Base-by-base conservation (phyloP, 2,113 vertebrate species). In the Dasyurus viverrinus region DNA sequence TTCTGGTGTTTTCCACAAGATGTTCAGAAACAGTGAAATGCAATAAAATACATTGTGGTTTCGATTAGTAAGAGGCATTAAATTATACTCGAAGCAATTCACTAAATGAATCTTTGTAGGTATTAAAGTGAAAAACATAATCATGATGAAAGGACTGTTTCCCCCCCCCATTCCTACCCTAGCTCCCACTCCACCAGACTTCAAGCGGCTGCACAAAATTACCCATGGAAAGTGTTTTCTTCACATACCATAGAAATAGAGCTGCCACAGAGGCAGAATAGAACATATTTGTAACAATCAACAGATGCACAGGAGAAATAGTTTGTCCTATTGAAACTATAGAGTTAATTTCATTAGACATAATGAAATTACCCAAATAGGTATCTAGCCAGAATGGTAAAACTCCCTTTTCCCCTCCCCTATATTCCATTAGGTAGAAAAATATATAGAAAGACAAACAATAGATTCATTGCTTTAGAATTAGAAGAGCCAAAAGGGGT, bases 31-130 rank as follows among this genome's bases (percentile, higher is more conserved):
- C n/a, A 25, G 46, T 91, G 57, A 54, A 42, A 90, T 57, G 50
- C 68, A 97, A 95, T 93, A 97, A 96, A 94, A 53, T 25, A 96
- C 50, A 90, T n/a, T 92, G 50, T 25, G 95, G 84, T 89, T 93
- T 97, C 89, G 4, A 55, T 94, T 97, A 95, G 94, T 30, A 95
- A 27, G 16, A 91, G 89, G 30, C 30, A 93, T 46, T 92, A 95
- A 94, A 95, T 95, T 92, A 93, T 53, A 93, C 93, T 89, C 91
- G 50, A 96, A 94, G 76, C 91, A 97, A 93, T 27, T 96, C 68
- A 89, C 36, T 27, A 90, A 91, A 84, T 30, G 30, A 84, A 68
- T 95, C 50, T 94, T 91, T 14, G n/a, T 46, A 94, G 50, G 89
- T 68, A 91, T 89, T 92, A 93, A 93, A 96, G 54, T 53, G 24